Evolutionary conservation across 2,797 vertebrate species (phyloP).

Genomic region (Eulemur albifrons): DNA sequence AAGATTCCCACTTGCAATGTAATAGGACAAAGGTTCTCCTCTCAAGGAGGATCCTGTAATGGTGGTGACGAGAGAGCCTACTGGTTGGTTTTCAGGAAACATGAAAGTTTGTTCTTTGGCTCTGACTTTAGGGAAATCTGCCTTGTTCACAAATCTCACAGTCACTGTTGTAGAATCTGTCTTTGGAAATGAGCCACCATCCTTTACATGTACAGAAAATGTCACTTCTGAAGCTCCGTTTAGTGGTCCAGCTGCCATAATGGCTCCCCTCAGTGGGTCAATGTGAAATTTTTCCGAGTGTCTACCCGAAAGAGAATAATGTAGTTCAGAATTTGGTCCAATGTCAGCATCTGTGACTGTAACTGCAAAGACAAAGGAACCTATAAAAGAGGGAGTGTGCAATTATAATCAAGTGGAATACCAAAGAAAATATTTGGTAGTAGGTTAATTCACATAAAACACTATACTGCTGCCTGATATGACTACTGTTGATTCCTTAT

Average conservation of each 20-base stretch:
- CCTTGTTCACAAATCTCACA: slow-evolving; percentile 93
- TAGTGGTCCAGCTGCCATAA: slow-evolving; percentile 91
- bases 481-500: not conserved
- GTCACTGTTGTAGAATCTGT: slow-evolving; percentile 97
- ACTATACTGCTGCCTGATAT: not conserved
- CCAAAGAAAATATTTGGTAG: rapidly evolving
- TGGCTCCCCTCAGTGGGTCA: slow-evolving; percentile 93
- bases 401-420: not conserved
- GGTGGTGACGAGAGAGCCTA: slow-evolving; percentile 91
- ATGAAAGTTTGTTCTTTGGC: slow-evolving; percentile 91
- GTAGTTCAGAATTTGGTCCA: slow-evolving; percentile 93
- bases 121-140: slow-evolving; percentile 92
- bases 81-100: slow-evolving; percentile 93
- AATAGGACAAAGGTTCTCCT: slow-evolving; percentile 93
- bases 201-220: slow-evolving; percentile 94
- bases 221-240: slow-evolving; percentile 92
- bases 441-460: rapidly evolving
- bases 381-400: slow-evolving; percentile 81
- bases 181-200: slow-evolving; percentile 90
- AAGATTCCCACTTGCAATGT: slow-evolving; percentile 96
- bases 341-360: slow-evolving; percentile 96
- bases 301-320: slow-evolving; percentile 93
- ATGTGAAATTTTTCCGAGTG: slow-evolving; percentile 96
- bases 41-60: slow-evolving; percentile 91
- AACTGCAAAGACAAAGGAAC: slow-evolving; percentile 96